Percentiles rank a stretch among this genome's conserved stretches.
Evolutionary conservation across 2,113 vertebrate species (phyloP).

Genomic region (Ondatra zibethicus): DNA sequence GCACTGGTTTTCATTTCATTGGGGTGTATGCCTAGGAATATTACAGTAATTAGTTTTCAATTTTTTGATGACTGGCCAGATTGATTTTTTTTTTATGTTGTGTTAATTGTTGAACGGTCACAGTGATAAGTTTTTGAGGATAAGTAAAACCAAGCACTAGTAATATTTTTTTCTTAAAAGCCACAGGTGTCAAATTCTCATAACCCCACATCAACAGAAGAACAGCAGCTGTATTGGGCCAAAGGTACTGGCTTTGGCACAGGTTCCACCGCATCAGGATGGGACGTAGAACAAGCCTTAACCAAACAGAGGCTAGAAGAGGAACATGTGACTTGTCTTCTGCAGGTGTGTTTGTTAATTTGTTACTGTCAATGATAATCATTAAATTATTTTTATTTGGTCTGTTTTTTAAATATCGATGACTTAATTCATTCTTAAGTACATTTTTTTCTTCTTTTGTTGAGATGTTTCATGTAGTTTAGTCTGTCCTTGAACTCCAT

Average conservation of each 20-base stretch:
- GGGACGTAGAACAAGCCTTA: conserved; percentile 99
- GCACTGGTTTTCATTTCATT: neutral
- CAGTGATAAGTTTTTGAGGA: neutral
- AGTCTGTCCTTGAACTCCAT: neutral
- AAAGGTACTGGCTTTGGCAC: conserved; percentile 99
- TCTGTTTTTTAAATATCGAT: conserved; percentile 30
- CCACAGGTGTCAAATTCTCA: conserved; percentile 95
- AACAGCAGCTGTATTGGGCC: conserved; percentile 99
- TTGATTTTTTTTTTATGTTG: neutral
- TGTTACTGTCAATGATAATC: neutral
- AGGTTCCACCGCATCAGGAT: conserved; percentile 98
- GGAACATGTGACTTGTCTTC: conserved; percentile 97
- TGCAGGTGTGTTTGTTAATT: conserved; percentile 88
- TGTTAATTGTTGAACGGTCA: neutral
- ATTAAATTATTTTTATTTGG: neutral
- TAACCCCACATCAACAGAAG: conserved; percentile 92
- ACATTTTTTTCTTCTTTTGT: neutral
- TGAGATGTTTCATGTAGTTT: neutral
- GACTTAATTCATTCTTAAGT: neutral
- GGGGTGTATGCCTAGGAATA: neutral
- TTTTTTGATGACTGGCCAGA: neutral
- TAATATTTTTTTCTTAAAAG: conserved; percentile 80
- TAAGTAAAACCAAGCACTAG: conserved; percentile 22
- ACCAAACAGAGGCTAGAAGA: conserved; percentile 99
- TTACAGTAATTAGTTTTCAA: neutral